Conservation (phyloP, 1,140 invertebrate species). For the Ceratoteleas bidentatus region DNA sequence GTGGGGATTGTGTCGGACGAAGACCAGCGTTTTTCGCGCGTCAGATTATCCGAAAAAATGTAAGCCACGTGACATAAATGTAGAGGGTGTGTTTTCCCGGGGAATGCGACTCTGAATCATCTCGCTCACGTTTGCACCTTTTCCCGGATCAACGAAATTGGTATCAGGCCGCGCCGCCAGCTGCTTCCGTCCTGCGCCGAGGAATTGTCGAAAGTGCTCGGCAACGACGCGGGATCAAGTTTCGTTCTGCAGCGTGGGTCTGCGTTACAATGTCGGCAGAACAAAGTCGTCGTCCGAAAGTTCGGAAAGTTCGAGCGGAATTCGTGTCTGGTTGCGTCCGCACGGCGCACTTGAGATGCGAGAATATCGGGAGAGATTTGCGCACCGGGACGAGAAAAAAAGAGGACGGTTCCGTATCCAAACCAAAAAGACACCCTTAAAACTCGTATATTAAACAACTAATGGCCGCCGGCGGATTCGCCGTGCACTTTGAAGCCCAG, state of each 20-base stretch:
- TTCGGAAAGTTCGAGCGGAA: constrained; percentile 43
- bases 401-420: constrained; percentile 42
- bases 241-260: constrained; percentile 40
- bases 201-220: constrained; percentile 34
- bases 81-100: constrained; percentile 31
- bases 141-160: constrained; percentile 54
- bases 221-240: constrained; percentile 38
- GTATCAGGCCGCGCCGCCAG: constrained; percentile 35
- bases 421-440: constrained; percentile 69
- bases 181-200: constrained; percentile 20
- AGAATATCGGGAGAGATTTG: constrained; percentile 43
- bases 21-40: not conserved
- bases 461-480: constrained; percentile 69
- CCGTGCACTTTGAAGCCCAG: constrained; percentile 57
- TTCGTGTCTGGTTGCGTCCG: constrained; percentile 42
- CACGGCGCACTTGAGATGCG: constrained; percentile 28
- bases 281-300: constrained; percentile 34
- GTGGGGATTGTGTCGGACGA: not conserved
- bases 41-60: constrained; percentile 42
- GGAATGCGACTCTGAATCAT: constrained; percentile 40
- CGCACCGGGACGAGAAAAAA: constrained; percentile 36
- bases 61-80: constrained; percentile 51
- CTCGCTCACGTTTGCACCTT: constrained; percentile 45
- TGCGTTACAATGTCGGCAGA: constrained; percentile 47
- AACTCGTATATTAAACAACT: constrained; percentile 74